These are phyloP conservation scores for Criorhina ranunculi DNA, from an alignment of 2,888 invertebrate species.

Conservation along the genomic window DNA sequence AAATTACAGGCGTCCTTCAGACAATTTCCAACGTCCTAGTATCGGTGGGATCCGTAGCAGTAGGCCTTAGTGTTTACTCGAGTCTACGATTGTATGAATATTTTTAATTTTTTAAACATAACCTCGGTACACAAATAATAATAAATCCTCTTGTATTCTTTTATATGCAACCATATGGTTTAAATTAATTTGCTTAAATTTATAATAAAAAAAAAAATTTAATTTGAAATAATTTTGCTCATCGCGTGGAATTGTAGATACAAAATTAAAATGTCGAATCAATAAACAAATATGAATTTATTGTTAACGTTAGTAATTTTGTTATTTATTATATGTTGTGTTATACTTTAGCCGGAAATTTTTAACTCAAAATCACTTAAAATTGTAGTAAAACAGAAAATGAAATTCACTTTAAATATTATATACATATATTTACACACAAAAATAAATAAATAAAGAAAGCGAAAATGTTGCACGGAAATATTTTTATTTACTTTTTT, in stretches of 20 bases:
- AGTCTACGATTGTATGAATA: conserved; percentile 67
- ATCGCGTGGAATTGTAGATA: conserved; percentile 24
- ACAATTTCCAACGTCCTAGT: conserved; percentile 79
- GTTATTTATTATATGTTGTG: conserved; percentile 14
- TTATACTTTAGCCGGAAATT: conserved; percentile 8
- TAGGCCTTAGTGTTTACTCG: conserved; percentile 80
- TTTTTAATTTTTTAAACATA: conserved; percentile 40
- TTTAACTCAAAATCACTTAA: conserved; percentile 26
- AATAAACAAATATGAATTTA: background rate
- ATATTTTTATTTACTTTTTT: conserved; percentile 15
- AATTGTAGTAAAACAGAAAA: conserved; percentile 2
- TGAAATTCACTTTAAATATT: conserved; percentile 30
- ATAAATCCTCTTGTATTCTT: background rate
- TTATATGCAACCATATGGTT: background rate
- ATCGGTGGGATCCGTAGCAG: conserved; percentile 79
- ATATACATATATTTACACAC: conserved; percentile 6
- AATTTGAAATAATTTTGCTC: conserved; percentile 18
- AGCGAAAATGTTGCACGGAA: conserved; percentile 21
- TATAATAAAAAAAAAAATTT: background rate
- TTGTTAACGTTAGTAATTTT: conserved; percentile 7
- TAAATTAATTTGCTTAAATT: conserved; percentile 6
- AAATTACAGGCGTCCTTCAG: conserved; percentile 78
- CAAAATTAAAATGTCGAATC: conserved; percentile 2
- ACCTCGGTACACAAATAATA: background rate
- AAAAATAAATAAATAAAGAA: conserved; percentile 6